phyloP scores from a whole-genome alignment of 2,888 invertebrate genomes.

The Drosophila macrospina region DNA sequence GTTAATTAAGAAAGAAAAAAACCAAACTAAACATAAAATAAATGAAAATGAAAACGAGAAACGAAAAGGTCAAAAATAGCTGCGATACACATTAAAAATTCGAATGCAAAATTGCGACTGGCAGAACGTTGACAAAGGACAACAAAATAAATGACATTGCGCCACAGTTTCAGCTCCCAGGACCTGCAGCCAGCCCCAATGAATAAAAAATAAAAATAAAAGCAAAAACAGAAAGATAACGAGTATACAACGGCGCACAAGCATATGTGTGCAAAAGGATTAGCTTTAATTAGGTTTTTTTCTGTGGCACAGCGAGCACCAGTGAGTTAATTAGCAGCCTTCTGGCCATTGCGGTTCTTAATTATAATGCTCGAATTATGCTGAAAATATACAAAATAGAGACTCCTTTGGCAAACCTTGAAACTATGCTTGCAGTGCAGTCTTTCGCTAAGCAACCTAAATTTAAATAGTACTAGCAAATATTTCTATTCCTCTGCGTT shows the following conservation, averaged over 20 bases:
- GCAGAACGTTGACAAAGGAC: slow-evolving; percentile 40
- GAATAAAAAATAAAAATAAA: slow-evolving; percentile 7
- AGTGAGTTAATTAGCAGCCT: slow-evolving; percentile 62
- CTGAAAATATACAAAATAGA: slow-evolving; percentile 7
- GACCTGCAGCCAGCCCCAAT: neutral
- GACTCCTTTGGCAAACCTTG: neutral
- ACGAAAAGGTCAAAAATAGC: slow-evolving; percentile 77
- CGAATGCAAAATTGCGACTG: slow-evolving; percentile 54
- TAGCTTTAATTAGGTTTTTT: slow-evolving; percentile 60
- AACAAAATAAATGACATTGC: slow-evolving; percentile 49
- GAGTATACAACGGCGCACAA: slow-evolving; percentile 18
- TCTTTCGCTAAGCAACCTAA: too few species aligned
- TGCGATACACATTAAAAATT: slow-evolving; percentile 71
- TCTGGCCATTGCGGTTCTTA: slow-evolving; percentile 27
- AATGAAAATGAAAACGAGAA: slow-evolving; percentile 51
- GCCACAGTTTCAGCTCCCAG: slow-evolving; percentile 12
- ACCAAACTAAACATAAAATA: slow-evolving; percentile 37
- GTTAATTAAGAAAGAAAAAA: slow-evolving; percentile 50
- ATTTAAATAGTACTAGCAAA: neutral
- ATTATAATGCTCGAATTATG: slow-evolving; percentile 9
- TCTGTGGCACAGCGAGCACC: slow-evolving; percentile 7
- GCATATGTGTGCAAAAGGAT: slow-evolving; percentile 56
- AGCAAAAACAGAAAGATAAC: too few species aligned
- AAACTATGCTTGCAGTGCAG: neutral
- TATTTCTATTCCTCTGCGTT: neutral